Base-by-base conservation (phyloP, 2,888 invertebrate genomes). In the Sarcophaga subvicina region DNA sequence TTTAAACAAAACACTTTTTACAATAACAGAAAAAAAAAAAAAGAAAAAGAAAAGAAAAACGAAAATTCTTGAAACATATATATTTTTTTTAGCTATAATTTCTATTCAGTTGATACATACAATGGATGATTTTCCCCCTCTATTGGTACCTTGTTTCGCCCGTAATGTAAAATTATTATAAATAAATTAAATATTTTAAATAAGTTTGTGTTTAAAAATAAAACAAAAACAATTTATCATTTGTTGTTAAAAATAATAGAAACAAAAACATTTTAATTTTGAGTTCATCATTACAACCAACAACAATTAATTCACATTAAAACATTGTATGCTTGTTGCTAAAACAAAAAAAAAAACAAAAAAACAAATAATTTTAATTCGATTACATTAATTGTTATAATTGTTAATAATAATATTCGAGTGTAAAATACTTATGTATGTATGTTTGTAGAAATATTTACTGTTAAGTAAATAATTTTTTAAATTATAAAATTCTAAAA, bases 111-210 rank as follows among this genome's bases (percentile, higher is more conserved):
- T 83, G 79, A 85, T 86, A 88, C 88, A 87, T 85, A 88, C 88
- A 87, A 90, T 91, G 92, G 92, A 93, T 91, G 90, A 91, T 90
- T 87, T 87, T 47, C 49, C 91, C 92, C 92, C 92, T 93, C 92
- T 93, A 93, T 92, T 93, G 92, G 93, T 92, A 92, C 92, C 87
- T 93, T 92, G 92, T 91, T 93, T 91, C 93, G 92, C 92, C 92
- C 93, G 91, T 91, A 92, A 92, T 91, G 90, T 91, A 92, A 91
- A 89, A 87, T 76, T 87, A 80, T 76, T 59, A 73, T 75, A 63
- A 78, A 87, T 83, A 72, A 88, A 85, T 80, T 82, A 66, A 54
- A 54, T 54, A 54, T 54, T 54, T 81, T 37, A 37, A 37, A 88
- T 86, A 88, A 86, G 83, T 86, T 88, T 67, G 80, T 85, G 79